Evolutionary conservation across 1,140 invertebrate species (phyloP).

Genomic region (Lysiphlebus fabarum): DNA sequence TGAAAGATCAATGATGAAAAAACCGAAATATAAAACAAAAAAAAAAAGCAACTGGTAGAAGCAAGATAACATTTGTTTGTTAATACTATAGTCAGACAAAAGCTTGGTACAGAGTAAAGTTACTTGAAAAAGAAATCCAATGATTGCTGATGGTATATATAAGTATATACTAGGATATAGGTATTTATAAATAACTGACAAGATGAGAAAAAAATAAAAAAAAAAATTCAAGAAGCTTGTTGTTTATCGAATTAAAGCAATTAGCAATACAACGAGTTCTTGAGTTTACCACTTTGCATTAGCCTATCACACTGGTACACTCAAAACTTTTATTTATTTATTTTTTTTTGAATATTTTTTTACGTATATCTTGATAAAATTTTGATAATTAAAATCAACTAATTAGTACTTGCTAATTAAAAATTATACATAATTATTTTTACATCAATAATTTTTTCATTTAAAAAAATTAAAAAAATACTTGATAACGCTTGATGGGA

Average conservation of each 20-base stretch:
- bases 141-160: constrained; percentile 26
- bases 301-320: constrained; percentile 39
- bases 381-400: no score
- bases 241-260: constrained; percentile 48
- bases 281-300: constrained; percentile 32
- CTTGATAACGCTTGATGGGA: no score
- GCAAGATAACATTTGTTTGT: no score
- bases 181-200: no score
- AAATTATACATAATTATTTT: no score
- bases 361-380: no score
- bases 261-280: constrained; percentile 43
- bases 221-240: constrained; percentile 30
- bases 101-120: background rate
- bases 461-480: no score
- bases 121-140: constrained; percentile 4
- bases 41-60: background rate
- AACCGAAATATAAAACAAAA: constrained; percentile 6
- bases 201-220: no score
- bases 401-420: no score
- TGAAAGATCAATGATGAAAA: background rate
- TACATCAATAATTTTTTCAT: no score
- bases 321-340: constrained; percentile 44
- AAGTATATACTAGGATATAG: constrained; percentile 15
- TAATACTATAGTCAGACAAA: background rate
- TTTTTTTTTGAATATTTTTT: no score